Evolutionary conservation across 2,113 vertebrate genomes (phyloP), one percentile per base, ranked within the genome.

Genomic region (Melanerpes aurifrons): DNA sequence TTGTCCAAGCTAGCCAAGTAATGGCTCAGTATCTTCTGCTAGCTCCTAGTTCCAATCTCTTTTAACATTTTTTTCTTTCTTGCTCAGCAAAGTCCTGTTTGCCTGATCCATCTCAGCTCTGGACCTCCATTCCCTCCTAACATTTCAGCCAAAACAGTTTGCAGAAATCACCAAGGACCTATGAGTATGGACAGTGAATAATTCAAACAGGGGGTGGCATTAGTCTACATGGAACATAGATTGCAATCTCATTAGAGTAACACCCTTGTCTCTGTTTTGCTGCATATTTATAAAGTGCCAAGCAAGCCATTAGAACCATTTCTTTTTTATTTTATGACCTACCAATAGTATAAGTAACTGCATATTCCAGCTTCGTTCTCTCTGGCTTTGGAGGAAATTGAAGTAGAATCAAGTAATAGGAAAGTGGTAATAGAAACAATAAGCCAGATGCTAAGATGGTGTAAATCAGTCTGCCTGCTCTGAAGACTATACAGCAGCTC

Each of bases 241-340:
- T 22, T 67, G 31, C 43, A 83, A 12, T 57, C 57, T 89, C 32
- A 11, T 58, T 68, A 59, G 37, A 43, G 29, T 68, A 71, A 57
- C 25, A 32, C 6, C 12, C 31, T 83, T 71, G 16, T 32, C 50
- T 87, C 70, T 77, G 26, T 77, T 87, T 90, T 83, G 57, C 47
- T 91, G 57, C 4, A 3, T 59, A 53, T 12, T 37, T 64, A 53
- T 82, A 64, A 92, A 90, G 53, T 61, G 73, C 18, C 50, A 74
- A 58, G 29, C 26, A 85, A 94, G 21, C n/a, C 35, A 86, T 91
- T 95, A 86, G 53, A 74, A 77, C 8, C 6, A 78, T 82, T 94
- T 77, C 8, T 67, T 94, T 94, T 81, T 90, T 87, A 68, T 91
- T 94, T 95, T 87, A 64, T 67, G 82, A 35, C 70, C 59, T 89